Conservation (phyloP, 2,113 vertebrate species). For the Trinectes maculatus region DNA sequence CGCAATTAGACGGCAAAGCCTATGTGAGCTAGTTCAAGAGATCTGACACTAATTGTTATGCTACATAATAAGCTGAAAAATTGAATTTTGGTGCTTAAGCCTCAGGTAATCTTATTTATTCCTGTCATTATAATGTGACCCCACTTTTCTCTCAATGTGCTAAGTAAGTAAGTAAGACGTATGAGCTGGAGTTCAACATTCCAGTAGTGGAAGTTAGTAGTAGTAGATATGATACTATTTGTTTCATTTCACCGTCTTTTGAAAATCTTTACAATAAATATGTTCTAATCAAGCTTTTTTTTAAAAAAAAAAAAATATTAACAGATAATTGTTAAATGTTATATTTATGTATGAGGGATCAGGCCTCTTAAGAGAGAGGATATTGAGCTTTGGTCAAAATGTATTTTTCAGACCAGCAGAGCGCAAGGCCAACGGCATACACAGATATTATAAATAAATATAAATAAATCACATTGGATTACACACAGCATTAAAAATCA, state of each 20-base stretch:
- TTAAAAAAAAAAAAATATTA: no score
- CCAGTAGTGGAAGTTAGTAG: no score
- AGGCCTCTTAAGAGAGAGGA: neutral
- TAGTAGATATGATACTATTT: no score
- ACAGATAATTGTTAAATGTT: no score
- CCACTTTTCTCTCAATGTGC: neutral
- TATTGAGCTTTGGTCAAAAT: no score
- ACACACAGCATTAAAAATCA: slow-evolving; percentile 6
- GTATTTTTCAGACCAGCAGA: no score
- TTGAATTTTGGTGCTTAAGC: neutral
- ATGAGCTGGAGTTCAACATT: neutral
- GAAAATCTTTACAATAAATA: neutral
- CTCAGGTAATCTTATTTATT: slow-evolving; percentile 19
- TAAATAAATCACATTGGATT: neutral
- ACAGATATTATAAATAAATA: no score
- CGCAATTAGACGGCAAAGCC: slow-evolving; percentile 57
- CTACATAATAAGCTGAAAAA: slow-evolving; percentile 44
- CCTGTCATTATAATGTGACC: neutral
- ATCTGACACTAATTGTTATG: slow-evolving; percentile 23
- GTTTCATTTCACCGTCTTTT: no score
- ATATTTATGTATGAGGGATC: no score
- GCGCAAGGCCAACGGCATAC: no score
- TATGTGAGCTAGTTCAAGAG: slow-evolving; percentile 44
- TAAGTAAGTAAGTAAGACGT: neutral
- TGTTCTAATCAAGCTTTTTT: no score